Base-by-base conservation (phyloP, 1,140 invertebrate genomes). In the Daktulosphaira vitifoliae region DNA sequence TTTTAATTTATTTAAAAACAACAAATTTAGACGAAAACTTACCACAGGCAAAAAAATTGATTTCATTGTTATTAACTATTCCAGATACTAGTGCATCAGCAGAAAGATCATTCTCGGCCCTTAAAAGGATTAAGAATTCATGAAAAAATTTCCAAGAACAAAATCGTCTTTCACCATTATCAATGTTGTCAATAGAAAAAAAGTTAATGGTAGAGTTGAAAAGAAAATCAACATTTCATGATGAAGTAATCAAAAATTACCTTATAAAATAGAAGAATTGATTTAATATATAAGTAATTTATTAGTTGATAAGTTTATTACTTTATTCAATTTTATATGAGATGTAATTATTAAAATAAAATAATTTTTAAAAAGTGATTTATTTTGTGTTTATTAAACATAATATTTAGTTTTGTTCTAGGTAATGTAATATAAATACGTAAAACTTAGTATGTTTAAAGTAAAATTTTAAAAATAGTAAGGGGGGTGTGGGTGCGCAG, bases 51-150 rank as follows among this genome's bases (percentile, higher is more conserved):
- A 39, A 37, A 39, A 16, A 51, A 65, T 48, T 38, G 13, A 23
- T 25, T 23, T 54, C 52, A 39, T 42, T 54, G 22, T 38, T 54
- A 23, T 4, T 54, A 66, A 66, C 44, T 22, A 46, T 66, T 48
- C 52, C 50, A 33, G 52, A 11, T 11, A 48, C 42, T 15, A 64
- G 20, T 29, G 65, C 18, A 46, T 22, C 26, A 20, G 23, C 65
- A 18, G 38, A 66, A 46, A 37, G 51, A 3, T 46, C 46, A 23
- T 66, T 66, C 20, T 66, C 65, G 7, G 50, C 50, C 16, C 25
- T 66, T 20, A 66, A 66, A 66, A 48, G 33, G 39, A 54, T 53
- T 22, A 52, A 65, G 13, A 53, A 37, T 16, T 54, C 29, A 29
- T 46, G 18, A 20, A 52, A 50, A 53, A 66, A 53, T 33, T 53